A percentile compares a stretch with the other conserved stretches of the same genome.
These are phyloP conservation scores for Tipula unca DNA, from an alignment of 2,888 invertebrate genomes.

Conservation along the genomic window DNA sequence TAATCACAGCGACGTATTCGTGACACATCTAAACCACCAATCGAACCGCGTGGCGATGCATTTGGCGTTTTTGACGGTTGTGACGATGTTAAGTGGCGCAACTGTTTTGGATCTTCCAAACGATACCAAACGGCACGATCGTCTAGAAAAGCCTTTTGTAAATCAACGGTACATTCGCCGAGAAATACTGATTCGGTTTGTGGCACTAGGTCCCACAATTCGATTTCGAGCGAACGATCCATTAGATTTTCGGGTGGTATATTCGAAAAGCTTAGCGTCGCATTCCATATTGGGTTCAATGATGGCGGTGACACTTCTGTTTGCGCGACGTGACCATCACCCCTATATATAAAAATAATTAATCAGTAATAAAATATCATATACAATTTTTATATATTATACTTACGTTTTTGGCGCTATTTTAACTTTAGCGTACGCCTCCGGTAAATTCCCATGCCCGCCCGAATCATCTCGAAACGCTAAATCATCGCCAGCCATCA, in stretches of 20 bases:
- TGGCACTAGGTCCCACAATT: conserved; percentile 79
- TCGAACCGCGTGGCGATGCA: conserved; percentile 70
- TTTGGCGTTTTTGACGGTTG: conserved; percentile 58
- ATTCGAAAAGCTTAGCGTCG: conserved; percentile 73
- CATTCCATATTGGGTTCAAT: conserved; percentile 88
- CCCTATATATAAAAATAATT: conserved; percentile 45
- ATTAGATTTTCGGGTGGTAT: conserved; percentile 71
- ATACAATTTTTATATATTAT: neutral
- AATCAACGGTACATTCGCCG: conserved; percentile 62
- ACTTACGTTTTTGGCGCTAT: conserved; percentile 72
- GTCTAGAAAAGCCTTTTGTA: conserved; percentile 69
- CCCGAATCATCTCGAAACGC: conserved; percentile 67
- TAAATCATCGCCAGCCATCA: conserved; percentile 79
- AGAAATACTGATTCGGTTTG: conserved; percentile 74
- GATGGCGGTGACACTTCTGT: conserved; percentile 81
- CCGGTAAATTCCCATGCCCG: conserved; percentile 69
- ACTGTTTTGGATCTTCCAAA: conserved; percentile 65
- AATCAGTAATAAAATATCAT: neutral
- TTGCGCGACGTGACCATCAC: conserved; percentile 65
- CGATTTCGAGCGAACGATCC: conserved; percentile 74
- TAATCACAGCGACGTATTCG: conserved; percentile 62
- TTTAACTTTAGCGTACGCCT: conserved; percentile 76
- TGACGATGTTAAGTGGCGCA: conserved; percentile 44
- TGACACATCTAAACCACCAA: conserved; percentile 51
- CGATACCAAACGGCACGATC: conserved; percentile 88